Base-by-base conservation (phyloP, 2,797 vertebrate genomes). In the Lophotriccus pileatus region DNA sequence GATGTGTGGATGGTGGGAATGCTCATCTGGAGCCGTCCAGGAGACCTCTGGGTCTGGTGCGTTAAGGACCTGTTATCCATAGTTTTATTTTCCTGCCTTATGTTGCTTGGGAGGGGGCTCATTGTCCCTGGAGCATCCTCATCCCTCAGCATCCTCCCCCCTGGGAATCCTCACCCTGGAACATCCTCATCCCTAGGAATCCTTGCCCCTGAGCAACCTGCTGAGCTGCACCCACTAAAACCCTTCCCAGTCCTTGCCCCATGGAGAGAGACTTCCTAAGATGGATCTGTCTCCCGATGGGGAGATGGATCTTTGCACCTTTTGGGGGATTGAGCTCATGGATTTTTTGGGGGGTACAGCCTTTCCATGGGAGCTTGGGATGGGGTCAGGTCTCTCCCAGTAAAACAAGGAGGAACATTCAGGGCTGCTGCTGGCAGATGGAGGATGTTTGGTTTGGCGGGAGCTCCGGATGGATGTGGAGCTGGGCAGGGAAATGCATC, bases 381-480 rank as follows among this genome's bases (percentile, higher is more conserved):
- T 14, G 41, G 47, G 53, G n/a, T 27, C 55, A 62, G 53, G 62
- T 22, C 8, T 60, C 50, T 59, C 41, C 47, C 4, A 0, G 4
- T 46, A 77, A 66, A 95, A 94, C 92, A 95, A 93, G 84, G 86
- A 93, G 74, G 36, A 70, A 49, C 49, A 93, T 87, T 96, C 66
- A 95, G 84, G 9, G 69, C 84, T 44, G 80, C 56, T 66, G 32
- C 30, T 0, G 0, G 74, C 4, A 1, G 88, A 82, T 52, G 82
- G 82, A 91, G 88, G 88, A 93, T 89, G 88, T 93, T 96, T 95
- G 86, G 59, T 21, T 95, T 95, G 94, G 95, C 73, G 0, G 55
- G 39, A 7, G 11, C 82, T 72, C 47, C 0, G 0, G 76, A 47
- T 60, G 64, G 60, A 69, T 0, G 15, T 0, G 2, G 66, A 87